phyloP scores from a whole-genome alignment of 2,888 invertebrate species.

The Phrixothrix hirtus region DNA sequence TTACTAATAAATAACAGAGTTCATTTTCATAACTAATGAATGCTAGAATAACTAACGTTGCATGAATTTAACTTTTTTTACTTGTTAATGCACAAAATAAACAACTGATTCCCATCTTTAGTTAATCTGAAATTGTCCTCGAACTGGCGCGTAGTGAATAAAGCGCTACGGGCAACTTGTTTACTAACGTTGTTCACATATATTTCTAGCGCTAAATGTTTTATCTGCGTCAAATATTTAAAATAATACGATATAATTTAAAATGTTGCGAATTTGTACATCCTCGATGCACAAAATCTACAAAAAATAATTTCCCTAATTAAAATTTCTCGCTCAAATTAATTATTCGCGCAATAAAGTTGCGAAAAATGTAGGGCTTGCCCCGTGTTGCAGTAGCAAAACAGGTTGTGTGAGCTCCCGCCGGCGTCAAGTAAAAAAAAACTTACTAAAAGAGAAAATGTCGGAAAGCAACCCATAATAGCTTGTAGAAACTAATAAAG shows the following conservation, averaged over 20 bases:
- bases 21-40: too few species aligned
- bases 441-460: conserved; percentile 41
- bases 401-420: conserved; percentile 52
- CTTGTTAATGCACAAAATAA: too few species aligned
- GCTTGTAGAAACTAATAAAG: conserved; percentile 44
- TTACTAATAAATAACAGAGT: too few species aligned
- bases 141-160: conserved; percentile 10
- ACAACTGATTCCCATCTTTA: not conserved
- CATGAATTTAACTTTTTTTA: too few species aligned
- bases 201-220: too few species aligned
- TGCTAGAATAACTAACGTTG: too few species aligned
- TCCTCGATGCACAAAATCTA: conserved; percentile 5
- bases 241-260: too few species aligned
- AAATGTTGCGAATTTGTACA: too few species aligned
- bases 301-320: conserved; percentile 10
- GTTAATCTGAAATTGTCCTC: conserved; percentile 1
- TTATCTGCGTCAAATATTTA: too few species aligned
- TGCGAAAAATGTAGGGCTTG: conserved; percentile 19
- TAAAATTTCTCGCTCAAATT: conserved; percentile 16
- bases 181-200: conserved; percentile 11
- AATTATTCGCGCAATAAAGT: conserved; percentile 15
- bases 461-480: conserved; percentile 37
- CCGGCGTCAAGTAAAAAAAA: conserved; percentile 44
- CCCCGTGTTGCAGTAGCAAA: conserved; percentile 42
- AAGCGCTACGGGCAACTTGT: conserved; percentile 13